Conservation (phyloP, 2,797 vertebrate genomes). For the Epinephelus malabaricus region DNA sequence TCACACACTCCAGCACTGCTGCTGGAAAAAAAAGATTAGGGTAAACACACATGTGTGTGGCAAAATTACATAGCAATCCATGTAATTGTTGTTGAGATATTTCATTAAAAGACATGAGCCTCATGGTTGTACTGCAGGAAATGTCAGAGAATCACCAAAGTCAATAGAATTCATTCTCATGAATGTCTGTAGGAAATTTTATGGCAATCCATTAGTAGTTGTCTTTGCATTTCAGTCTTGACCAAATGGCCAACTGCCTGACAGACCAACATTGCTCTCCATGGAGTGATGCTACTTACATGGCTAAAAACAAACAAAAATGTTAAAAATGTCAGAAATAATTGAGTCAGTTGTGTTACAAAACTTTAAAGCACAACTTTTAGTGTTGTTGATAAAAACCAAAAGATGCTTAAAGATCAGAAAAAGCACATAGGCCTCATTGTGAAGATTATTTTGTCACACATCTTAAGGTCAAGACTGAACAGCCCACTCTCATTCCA, state of each 20-base stretch:
- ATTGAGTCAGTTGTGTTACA: not conserved
- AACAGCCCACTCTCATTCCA: no score
- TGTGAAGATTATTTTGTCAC: not conserved
- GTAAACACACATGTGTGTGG: not conserved
- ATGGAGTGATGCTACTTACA: not conserved
- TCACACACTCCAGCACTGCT: no score
- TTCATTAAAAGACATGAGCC: not conserved
- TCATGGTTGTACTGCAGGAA: not conserved
- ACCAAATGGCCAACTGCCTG: no score
- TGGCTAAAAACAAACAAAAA: not conserved
- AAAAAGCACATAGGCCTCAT: not conserved
- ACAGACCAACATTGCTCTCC: not conserved
- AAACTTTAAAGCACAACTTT: not conserved
- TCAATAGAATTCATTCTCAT: no score
- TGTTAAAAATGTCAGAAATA: not conserved
- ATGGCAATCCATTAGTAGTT: no score
- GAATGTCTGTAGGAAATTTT: no score
- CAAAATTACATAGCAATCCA: not conserved
- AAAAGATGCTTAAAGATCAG: not conserved
- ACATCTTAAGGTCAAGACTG: not conserved
- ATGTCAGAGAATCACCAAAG: no score
- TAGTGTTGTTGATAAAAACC: not conserved
- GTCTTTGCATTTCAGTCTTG: not conserved
- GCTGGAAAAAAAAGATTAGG: no score
- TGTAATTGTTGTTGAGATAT: not conserved